These are phyloP conservation scores for Dolichotis patagonum DNA, from an alignment of 2,113 vertebrate genomes.

Conservation along the genomic window DNA sequence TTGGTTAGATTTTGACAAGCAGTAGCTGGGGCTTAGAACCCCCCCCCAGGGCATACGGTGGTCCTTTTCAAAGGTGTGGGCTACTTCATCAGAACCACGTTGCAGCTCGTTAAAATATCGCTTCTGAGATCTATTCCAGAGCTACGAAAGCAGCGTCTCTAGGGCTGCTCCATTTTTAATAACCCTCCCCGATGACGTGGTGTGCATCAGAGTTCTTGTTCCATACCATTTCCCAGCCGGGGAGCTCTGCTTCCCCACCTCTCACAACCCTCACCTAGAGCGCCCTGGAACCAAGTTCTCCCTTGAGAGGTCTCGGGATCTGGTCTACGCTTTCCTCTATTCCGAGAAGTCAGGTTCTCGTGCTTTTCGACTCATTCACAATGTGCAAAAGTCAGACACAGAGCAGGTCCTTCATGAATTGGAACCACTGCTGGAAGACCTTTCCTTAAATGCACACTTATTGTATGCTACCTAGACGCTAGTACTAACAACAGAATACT, in stretches of 20 bases:
- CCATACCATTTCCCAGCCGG: background rate
- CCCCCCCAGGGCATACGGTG: background rate
- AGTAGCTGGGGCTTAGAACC: background rate
- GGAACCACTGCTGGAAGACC: background rate
- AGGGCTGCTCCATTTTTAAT: constrained; percentile 9
- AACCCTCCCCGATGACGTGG: background rate
- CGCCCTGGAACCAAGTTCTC: background rate
- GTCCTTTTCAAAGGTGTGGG: background rate
- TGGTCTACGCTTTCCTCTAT: background rate
- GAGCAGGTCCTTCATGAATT: background rate
- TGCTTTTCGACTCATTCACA: background rate
- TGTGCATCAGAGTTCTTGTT: background rate
- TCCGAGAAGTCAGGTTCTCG: background rate
- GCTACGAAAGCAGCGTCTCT: background rate
- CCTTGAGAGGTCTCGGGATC: background rate
- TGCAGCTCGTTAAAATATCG: background rate
- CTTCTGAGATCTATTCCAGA: background rate
- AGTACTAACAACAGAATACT: background rate
- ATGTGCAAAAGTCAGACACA: background rate
- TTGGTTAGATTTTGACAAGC: constrained; percentile 27
- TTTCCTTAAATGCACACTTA: background rate
- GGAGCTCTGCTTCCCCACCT: background rate
- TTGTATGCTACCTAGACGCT: background rate
- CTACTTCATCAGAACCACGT: background rate
- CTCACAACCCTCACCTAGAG: background rate